Evolutionary conservation across 1,140 invertebrate species (phyloP), one percentile per base, ranked within the genome.

Genomic region (Charaxes varanes): DNA sequence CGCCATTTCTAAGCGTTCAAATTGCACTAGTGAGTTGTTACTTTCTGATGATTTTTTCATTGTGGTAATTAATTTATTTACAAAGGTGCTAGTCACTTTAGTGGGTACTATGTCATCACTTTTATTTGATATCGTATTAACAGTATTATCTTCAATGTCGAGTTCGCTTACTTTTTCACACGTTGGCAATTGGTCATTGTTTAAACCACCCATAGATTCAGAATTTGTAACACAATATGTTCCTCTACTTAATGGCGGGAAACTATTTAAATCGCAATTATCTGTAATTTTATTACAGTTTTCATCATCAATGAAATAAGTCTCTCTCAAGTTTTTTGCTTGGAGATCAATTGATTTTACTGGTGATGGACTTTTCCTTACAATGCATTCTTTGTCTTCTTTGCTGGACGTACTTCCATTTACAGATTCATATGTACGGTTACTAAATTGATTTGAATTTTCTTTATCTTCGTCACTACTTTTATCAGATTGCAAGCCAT

Each of bases 1-100:
- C 16, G 53, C 71, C n/a, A 47, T 41, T 53, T 78, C 73, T 6
- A 80, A 23, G 11, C 62, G 53, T 54, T 80, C 76, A 50, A 81
- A 81, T 24, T 74, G 62, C 2, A 45, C 40, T n/a, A 81, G 43
- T 0, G 77, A 81, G 27, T 36, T 55, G 30, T 76, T 59, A 33
- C 51, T 52, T 3, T 42, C 41, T 11, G 47, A 28, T 1, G 43
- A 45, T 13, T 48, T 34, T 41, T 66, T 64, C 1, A 57, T 12
- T 8, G 54, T 61, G 12, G 37, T 56, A 27, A 60, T 33, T 18
- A 66, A 55, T 40, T 55, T 59, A 34, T 34, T 57, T 1, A 69
- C 46, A 15, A 67, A 41, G 0, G 45, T 61, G 10, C 54, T 37
- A 6, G 62, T 38, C 14, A 38, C 30, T 36, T 55, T 59, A 15